A percentile compares a stretch with the other conserved stretches of the same genome.
Evolutionary conservation across 2,888 invertebrate genomes (phyloP).

Genomic region (Plagodis dolabraria): DNA sequence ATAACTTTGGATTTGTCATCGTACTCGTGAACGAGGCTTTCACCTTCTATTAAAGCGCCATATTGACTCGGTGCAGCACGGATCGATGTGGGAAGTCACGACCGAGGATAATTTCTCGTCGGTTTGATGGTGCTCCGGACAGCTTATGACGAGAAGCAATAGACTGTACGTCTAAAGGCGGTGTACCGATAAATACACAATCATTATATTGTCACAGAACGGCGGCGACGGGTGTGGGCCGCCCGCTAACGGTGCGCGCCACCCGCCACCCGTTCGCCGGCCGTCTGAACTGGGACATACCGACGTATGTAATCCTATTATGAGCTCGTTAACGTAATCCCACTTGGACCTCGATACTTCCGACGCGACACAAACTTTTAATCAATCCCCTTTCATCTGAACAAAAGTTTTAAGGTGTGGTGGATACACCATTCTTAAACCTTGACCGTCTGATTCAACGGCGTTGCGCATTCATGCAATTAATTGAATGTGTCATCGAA

Average conservation of each 20-base stretch:
- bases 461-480: conserved; percentile 44
- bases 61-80: conserved; percentile 35
- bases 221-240: conserved; percentile 67
- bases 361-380: conserved; percentile 44
- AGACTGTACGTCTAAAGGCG: conserved; percentile 51
- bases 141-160: conserved; percentile 55
- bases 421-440: conserved; percentile 2
- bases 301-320: conserved; percentile 79
- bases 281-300: conserved; percentile 71
- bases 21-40: conserved; percentile 58
- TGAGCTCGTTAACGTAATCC: conserved; percentile 80
- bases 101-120: conserved; percentile 49
- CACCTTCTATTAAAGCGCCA: conserved; percentile 61
- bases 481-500: conserved; percentile 42
- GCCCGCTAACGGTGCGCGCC: conserved; percentile 38
- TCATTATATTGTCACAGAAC: conserved; percentile 76
- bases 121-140: conserved; percentile 58
- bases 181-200: conserved; percentile 68
- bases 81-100: conserved; percentile 44
- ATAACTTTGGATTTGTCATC: conserved; percentile 61
- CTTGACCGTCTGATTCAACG: conserved; percentile 45
- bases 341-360: conserved; percentile 60
- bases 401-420: conserved; percentile 21
- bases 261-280: conserved; percentile 59
- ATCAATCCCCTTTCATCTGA: conserved; percentile 37